A percentile compares a stretch with the other conserved stretches of the same genome.
Evolutionary conservation across 2,797 vertebrate species (phyloP).

Genomic region (Crenuchus spilurus): DNA sequence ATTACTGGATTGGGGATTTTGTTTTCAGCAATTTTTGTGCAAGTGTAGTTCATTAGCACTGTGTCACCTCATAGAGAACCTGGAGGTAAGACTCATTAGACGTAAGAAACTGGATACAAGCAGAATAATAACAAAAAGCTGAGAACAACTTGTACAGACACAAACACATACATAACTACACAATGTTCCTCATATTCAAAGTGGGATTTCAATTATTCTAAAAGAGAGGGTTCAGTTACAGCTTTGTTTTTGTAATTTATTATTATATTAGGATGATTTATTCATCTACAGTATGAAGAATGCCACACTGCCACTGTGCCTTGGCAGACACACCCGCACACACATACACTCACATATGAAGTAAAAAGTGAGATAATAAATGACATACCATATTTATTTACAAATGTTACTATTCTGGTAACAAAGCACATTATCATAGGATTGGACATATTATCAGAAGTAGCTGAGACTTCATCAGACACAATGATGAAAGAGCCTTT

Average conservation of each 20-base stretch:
- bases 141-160: not conserved
- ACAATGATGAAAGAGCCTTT: not conserved
- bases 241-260: conserved; percentile 2
- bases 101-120: not conserved
- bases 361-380: not conserved
- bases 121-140: not conserved
- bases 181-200: not conserved
- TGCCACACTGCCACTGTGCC: not conserved
- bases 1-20: too few relatives aligned
- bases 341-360: not conserved
- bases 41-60: too few relatives aligned
- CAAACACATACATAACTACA: not conserved
- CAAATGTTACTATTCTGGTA: not conserved
- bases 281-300: conserved; percentile 22
- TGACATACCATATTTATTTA: not conserved
- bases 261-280: conserved; percentile 25
- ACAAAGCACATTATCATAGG: not conserved
- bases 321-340: not conserved
- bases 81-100: not conserved
- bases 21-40: too few relatives aligned
- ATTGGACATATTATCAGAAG: not conserved
- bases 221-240: conserved; percentile 24
- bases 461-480: not conserved
- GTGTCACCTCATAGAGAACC: too few relatives aligned
- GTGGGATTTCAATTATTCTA: conserved; percentile 3